A percentile compares a stretch with the other conserved stretches of the same genome.
Evolutionary conservation across 2,113 vertebrate genomes (phyloP).

Genomic region (Oophaga pumilio): DNA sequence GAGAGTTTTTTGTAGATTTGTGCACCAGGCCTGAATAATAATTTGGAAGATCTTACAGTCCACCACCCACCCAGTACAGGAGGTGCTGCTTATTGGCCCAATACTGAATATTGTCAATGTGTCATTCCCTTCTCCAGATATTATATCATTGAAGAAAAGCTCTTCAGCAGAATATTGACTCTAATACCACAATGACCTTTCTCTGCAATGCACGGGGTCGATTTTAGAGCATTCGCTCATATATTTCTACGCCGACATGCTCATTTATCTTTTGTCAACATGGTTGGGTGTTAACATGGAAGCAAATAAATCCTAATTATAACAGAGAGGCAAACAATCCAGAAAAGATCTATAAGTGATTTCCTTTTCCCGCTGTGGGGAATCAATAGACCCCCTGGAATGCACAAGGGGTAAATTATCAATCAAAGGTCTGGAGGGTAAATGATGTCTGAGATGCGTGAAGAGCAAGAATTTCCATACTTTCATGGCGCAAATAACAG

Average conservation of each 20-base stretch:
- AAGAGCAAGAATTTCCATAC: not conserved
- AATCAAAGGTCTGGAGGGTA: slow-evolving; percentile 18
- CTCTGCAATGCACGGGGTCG: not conserved
- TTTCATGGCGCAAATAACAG: not conserved
- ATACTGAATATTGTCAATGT: not conserved
- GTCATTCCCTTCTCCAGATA: not conserved
- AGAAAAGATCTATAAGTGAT: slow-evolving; percentile 39
- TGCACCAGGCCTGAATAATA: too few species aligned
- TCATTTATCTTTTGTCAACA: slow-evolving; percentile 1
- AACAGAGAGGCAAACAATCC: not conserved
- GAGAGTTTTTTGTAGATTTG: too few species aligned
- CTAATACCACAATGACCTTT: not conserved
- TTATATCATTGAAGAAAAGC: not conserved
- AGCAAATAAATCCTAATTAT: slow-evolving; percentile 31
- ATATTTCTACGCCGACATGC: not conserved
- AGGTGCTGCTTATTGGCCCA: not conserved
- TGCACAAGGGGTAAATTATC: not conserved
- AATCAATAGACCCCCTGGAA: slow-evolving; percentile 24
- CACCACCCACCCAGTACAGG: not conserved
- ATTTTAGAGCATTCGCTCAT: slow-evolving; percentile 8
- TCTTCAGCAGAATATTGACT: not conserved
- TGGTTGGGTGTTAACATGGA: slow-evolving; percentile 5
- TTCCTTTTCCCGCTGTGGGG: not conserved
- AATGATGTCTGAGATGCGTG: not conserved
- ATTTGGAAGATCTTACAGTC: not conserved